Percentiles rank a stretch among this genome's conserved stretches.
These are phyloP conservation scores for Pangasius mekongensis DNA, from an alignment of 2,797 vertebrate species.

Conservation along the genomic window DNA sequence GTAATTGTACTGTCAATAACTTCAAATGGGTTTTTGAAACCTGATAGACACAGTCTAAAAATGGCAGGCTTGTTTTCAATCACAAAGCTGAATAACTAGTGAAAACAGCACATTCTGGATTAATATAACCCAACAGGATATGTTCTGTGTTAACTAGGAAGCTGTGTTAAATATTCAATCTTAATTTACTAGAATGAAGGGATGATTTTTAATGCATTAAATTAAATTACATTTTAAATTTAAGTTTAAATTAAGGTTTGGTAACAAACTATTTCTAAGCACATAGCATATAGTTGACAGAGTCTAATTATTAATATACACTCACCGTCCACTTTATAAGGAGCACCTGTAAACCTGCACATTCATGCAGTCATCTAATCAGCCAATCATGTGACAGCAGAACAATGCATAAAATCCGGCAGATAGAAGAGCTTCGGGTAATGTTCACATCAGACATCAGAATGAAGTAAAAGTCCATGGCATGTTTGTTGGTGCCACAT, in stretches of 20 bases:
- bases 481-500: no score
- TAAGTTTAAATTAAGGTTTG: neutral
- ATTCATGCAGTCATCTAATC: no score
- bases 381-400: no score
- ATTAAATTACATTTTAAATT: neutral
- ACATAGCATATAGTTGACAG: neutral
- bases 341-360: no score
- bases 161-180: neutral
- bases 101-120: neutral
- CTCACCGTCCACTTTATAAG: no score
- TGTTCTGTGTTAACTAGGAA: neutral
- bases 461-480: no score
- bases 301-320: no score
- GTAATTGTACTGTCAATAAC: constrained; percentile 42
- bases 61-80: neutral
- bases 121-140: neutral
- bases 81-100: neutral
- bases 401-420: no score
- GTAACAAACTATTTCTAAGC: neutral
- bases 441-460: no score
- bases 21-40: constrained; percentile 43
- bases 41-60: constrained; percentile 19
- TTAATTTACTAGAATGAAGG: neutral
- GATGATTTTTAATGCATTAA: neutral
- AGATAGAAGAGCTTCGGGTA: no score